Evolutionary conservation across 2,797 vertebrate species (phyloP).

Genomic region (Etheostoma nigrum): DNA sequence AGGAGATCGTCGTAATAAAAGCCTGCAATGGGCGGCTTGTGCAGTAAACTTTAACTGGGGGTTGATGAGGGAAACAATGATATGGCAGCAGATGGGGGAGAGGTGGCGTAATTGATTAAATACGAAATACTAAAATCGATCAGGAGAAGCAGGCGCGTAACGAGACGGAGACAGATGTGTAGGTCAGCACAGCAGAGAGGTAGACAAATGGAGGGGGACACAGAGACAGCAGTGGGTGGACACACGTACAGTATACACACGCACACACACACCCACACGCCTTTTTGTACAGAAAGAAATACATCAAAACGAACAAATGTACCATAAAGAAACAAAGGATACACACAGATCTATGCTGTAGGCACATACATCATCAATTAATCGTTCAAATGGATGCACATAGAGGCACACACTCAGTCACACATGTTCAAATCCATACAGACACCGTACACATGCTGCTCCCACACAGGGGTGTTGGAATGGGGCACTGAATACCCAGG

Average conservation of each 20-base stretch:
- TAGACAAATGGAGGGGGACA: conserved; percentile 55
- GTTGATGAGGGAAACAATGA: conserved; percentile 76
- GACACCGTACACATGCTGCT: neutral
- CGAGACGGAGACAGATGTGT: conserved; percentile 78
- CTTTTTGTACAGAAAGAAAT: neutral
- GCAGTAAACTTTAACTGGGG: conserved; percentile 72
- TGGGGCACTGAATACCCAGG: no score
- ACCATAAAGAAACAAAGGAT: neutral
- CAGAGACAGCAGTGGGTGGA: conserved; percentile 35
- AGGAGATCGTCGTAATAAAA: conserved; percentile 69
- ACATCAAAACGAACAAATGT: neutral
- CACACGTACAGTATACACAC: conserved; percentile 17
- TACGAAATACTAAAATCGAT: conserved; percentile 82
- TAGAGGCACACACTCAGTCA: neutral
- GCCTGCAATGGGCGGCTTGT: conserved; percentile 58
- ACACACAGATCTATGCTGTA: conserved; percentile 7
- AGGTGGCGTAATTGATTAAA: conserved; percentile 79
- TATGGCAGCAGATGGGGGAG: conserved; percentile 76
- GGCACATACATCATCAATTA: conserved; percentile 1
- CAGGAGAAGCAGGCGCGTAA: conserved; percentile 66
- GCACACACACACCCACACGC: neutral
- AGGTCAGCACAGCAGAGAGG: conserved; percentile 58
- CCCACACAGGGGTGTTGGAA: no score
- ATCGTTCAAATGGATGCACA: conserved; percentile 11
- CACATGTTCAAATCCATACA: conserved; percentile 17